phyloP scores from a whole-genome alignment of 2,113 vertebrate species.

The Hyperoodon ampullatus region DNA sequence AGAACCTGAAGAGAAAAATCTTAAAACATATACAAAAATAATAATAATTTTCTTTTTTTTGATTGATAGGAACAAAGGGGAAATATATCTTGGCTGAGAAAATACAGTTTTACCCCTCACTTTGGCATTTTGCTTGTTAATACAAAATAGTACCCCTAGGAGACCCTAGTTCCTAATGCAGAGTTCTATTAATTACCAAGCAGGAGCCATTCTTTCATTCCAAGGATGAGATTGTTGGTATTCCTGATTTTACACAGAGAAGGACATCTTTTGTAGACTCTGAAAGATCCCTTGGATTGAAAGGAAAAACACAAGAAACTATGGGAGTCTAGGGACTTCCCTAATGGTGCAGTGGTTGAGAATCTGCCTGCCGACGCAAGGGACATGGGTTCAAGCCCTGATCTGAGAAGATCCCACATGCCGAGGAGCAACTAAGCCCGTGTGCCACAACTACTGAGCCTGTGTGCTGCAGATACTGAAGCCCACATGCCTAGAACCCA shows the following conservation, averaged over 20 bases:
- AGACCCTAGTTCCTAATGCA: background rate
- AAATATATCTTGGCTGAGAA: slow-evolving; percentile 48
- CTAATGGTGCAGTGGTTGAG: too few species aligned
- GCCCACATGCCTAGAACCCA: too few species aligned
- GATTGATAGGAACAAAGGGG: background rate
- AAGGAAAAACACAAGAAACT: background rate
- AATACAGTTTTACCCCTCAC: slow-evolving; percentile 29
- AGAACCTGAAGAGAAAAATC: slow-evolving; percentile 17
- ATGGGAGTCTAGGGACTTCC: background rate
- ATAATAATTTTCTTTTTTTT: slow-evolving; percentile 19
- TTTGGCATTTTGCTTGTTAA: slow-evolving; percentile 44
- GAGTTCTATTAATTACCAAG: slow-evolving; percentile 13
- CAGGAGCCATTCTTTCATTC: background rate
- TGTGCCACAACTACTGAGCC: too few species aligned
- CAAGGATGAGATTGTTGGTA: background rate
- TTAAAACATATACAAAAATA: slow-evolving; percentile 1
- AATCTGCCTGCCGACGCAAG: too few species aligned
- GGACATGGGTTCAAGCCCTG: too few species aligned
- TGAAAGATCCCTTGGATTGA: background rate
- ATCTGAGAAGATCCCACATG: too few species aligned
- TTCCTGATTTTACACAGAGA: slow-evolving; percentile 58
- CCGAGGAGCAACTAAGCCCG: too few species aligned
- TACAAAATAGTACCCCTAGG: slow-evolving; percentile 18
- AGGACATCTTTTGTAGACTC: slow-evolving; percentile 16
- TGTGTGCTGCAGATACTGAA: too few species aligned